Base-by-base conservation (phyloP, 2,797 vertebrate species). In the Hybognathus amarus region DNA sequence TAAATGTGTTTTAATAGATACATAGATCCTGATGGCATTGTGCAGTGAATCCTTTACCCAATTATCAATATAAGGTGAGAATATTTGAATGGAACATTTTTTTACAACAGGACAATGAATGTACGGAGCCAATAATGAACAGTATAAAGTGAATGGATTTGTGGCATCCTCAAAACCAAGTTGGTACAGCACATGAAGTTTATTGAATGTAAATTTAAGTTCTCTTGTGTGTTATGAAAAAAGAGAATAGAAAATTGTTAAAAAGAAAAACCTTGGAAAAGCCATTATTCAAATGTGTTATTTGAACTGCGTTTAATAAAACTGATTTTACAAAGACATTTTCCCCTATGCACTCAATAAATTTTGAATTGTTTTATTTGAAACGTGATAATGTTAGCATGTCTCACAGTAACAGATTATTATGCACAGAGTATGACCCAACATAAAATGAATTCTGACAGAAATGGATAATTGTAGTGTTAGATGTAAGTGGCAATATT, bases 21-120 rank as follows among this genome's bases (percentile, higher is more conserved):
- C 33, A 40, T 40, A 1, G 38, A 70, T 61, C 38, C 10, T 38
- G 38, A 59, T 30, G 40, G 42, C 17, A n/a, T 36, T 71, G 54
- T 27, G 63, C 40, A 47, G n/a, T 77, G n/a, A 40, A 76, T 54
- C 6, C 42, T 64, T 40, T 10, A 38, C n/a, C 15, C 45, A 24
- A n/a, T 59, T 30, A 36, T 47, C 27, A 73, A 63, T 81, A 17
- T 45, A 7, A 11, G 17, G 20, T 52, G 63, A 40, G 33, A 27
- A 64, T 59, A 47, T 20, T 73, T 80, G 56, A 45, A 45, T 87
- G 80, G 36, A 82, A 77, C 22, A n/a, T 63, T 12, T 45, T 75
- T 75, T 86, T 69, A 77, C 86, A 78, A 68, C 24, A n/a, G 83
- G 59, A 77, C 56, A 78, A 59, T 86, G 83, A 89, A 87, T 89